Evolutionary conservation across 2,113 vertebrate species (phyloP).

Genomic region (Aphelocoma coerulescens): DNA sequence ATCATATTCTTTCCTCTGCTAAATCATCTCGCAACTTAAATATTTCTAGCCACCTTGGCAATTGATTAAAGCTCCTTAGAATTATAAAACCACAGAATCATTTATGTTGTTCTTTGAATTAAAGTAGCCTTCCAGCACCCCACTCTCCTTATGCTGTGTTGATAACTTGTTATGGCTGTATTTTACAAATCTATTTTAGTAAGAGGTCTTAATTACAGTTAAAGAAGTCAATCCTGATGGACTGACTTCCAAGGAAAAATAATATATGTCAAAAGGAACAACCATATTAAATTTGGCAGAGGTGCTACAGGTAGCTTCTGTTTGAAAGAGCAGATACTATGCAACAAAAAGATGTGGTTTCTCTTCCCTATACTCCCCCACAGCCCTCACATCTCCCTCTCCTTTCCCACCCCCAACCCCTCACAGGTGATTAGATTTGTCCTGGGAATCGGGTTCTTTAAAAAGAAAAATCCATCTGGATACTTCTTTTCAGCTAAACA

Average conservation of each 20-base stretch:
- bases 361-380: no score
- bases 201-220: background rate
- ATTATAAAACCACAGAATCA: background rate
- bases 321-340: background rate
- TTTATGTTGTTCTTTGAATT: background rate
- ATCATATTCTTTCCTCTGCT: background rate
- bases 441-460: background rate
- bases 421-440: background rate
- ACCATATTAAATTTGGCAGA: background rate
- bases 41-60: background rate
- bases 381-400: background rate
- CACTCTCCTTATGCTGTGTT: background rate
- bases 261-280: background rate
- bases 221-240: background rate
- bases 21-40: background rate
- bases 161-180: background rate
- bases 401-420: accelerated
- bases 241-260: background rate
- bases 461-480: background rate
- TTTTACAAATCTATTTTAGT: background rate
- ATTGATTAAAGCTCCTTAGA: background rate
- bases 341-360: background rate
- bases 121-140: background rate
- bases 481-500: background rate
- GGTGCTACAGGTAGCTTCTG: background rate